Base-by-base conservation (phyloP, 2,113 vertebrate species). In the Andinoacara biseriatus region DNA sequence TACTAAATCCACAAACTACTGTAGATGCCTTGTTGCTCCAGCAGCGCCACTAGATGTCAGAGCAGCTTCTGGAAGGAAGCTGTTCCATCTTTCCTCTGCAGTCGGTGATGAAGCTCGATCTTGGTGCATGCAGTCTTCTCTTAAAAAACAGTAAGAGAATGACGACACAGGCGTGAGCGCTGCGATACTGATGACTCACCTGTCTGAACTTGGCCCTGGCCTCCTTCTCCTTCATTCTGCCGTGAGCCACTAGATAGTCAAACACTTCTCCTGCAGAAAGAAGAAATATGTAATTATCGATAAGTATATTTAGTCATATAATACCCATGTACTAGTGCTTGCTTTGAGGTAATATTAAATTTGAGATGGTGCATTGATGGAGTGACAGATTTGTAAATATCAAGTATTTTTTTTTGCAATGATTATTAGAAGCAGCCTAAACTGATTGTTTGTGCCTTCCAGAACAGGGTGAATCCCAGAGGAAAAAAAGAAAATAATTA, bases 141-240 rank as follows among this genome's bases (percentile, higher is more conserved):
- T 49, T 49, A 77, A 82, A 85, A 89, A 90, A 81, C 89, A 57
- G 76, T 72, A 56, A 76, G 60, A 38, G 81, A 74, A 57, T 88
- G 87, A 86, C 61, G 89, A 83, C 86, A 90, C 62, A 79, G 58
- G 78, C 75, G 49, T 11, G 26, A 84, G 83, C 6, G 11, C 24
- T 26, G 84, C 33, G 10, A 84, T 63, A 49, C n/a, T 80, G 87
- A 84, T 93, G 88, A 96, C 96, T 93, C 91, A 97, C 97, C 96
- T 97, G 97, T 87, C 97, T 95, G 87, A 98, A 98, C 92, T 98
- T 98, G 67, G 97, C 96, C 82, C 97, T 94, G 18, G 97, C 97
- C 83, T 98, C 97, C 85, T 98, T 98, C 88, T 98, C 97, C 94
- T 98, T 97, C 97, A 98, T 98, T 82, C 97, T 94, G 85, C 97